Percentiles rank a stretch among this genome's conserved stretches.
Evolutionary conservation across 2,113 vertebrate genomes (phyloP).

Genomic region (Poecile atricapillus): DNA sequence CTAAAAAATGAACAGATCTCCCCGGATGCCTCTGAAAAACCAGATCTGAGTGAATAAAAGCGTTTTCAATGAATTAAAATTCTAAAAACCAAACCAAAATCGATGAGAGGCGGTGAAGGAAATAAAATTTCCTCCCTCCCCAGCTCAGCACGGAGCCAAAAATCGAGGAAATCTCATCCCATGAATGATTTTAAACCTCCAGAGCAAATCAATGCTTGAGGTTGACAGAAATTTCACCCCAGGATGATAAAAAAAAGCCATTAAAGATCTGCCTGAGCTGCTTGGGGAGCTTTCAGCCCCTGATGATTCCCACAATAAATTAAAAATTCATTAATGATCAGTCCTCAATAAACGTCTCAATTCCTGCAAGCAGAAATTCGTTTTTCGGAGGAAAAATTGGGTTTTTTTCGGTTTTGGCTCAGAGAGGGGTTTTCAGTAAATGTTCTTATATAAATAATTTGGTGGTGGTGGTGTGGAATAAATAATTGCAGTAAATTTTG

Average conservation of each 20-base stretch:
- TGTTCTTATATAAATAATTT: not conserved
- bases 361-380: not conserved
- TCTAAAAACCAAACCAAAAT: not conserved
- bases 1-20: too few species aligned
- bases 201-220: not conserved
- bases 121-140: not conserved
- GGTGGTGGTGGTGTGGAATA: not conserved
- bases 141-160: not conserved
- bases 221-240: not conserved
- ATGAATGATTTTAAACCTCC: not conserved
- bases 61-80: not conserved
- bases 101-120: not conserved
- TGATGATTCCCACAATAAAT: not conserved
- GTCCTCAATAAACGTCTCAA: fast-evolving
- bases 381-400: not conserved
- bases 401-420: not conserved
- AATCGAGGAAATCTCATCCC: not conserved
- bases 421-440: too few species aligned
- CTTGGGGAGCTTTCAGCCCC: not conserved
- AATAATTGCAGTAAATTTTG: not conserved
- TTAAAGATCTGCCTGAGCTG: fast-evolving
- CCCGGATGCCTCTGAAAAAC: not conserved
- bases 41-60: not conserved
- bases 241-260: not conserved
- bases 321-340: not conserved